Base-by-base conservation (phyloP, 2,113 vertebrate genomes). In the Ranitomeya variabilis region DNA sequence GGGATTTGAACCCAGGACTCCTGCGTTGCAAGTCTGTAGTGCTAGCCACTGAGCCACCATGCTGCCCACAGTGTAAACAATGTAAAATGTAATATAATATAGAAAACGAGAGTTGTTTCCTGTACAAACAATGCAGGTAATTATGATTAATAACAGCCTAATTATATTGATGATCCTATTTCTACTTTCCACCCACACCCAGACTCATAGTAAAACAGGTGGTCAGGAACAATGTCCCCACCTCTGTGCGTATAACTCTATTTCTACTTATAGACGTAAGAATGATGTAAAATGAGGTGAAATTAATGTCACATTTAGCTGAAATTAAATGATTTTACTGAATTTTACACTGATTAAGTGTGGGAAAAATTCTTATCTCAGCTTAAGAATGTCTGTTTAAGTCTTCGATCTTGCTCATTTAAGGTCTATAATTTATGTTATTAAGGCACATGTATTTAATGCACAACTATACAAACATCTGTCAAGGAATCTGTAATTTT, bases 381-480 rank as follows among this genome's bases (percentile, higher is more conserved):
- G 62, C 10, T 71, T 84, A 52, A n/a, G 45, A 51, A 73, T 74
- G 52, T 31, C 54, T 73, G 45, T 18, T 10, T 10, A 59, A 74
- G 15, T 57, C 76, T 85, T 85, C 60, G 83, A 85, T 59, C 64
- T 76, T 60, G 11, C 54, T 74, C 54, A 76, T 57, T n/a, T 19
- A 11, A 16, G 15, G 80, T 59, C 57, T 2, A 23, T 37, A 37
- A 86, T 21, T 76, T 60, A 60, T 76, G 55, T 55, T 60, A 86
- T 60, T 86, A 74, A 59, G 69, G 19, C 37, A 60, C 57, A 73
- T 57, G 26, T 37, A 37, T 52, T 86, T 86, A 31, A 86, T 57
- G n/a, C 26, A 74, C 26, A 71, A 62, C 8, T 57, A 31, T 85
- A 59, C 31, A 57, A 76, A 85, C 19, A 55, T 14, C 31, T 55